These are phyloP conservation scores for Callorhinus ursinus DNA, from an alignment of 2,113 vertebrate species.

Conservation along the genomic window DNA sequence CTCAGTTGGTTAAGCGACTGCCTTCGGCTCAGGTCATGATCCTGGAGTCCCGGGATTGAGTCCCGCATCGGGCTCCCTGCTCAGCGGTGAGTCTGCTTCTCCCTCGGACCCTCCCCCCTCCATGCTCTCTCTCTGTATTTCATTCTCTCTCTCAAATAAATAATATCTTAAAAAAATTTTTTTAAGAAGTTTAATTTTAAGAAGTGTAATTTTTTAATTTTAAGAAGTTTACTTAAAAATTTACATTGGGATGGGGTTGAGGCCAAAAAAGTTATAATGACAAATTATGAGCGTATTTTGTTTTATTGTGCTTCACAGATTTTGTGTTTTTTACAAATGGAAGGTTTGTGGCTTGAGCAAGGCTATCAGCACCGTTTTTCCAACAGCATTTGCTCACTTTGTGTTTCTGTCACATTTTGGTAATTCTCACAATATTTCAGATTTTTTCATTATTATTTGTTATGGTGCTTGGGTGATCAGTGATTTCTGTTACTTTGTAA, in stretches of 20 bases:
- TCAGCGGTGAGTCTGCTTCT: too few relatives aligned
- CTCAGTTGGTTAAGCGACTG: too few relatives aligned
- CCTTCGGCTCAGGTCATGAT: too few relatives aligned
- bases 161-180: too few relatives aligned
- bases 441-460: neutral
- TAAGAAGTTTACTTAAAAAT: neutral
- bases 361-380: neutral
- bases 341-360: neutral
- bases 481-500: neutral
- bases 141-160: too few relatives aligned
- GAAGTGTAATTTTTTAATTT: too few relatives aligned
- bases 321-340: neutral
- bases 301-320: neutral
- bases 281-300: neutral
- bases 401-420: neutral
- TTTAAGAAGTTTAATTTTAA: too few relatives aligned
- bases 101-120: too few relatives aligned
- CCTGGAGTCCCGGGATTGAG: too few relatives aligned
- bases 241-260: neutral
- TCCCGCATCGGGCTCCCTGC: too few relatives aligned
- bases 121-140: too few relatives aligned
- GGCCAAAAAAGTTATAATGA: neutral
- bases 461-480: neutral
- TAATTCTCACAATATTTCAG: neutral
- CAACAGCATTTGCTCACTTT: neutral